Evolutionary conservation across 2,888 invertebrate genomes (phyloP).

Genomic region (Galeruca laticollis): DNA sequence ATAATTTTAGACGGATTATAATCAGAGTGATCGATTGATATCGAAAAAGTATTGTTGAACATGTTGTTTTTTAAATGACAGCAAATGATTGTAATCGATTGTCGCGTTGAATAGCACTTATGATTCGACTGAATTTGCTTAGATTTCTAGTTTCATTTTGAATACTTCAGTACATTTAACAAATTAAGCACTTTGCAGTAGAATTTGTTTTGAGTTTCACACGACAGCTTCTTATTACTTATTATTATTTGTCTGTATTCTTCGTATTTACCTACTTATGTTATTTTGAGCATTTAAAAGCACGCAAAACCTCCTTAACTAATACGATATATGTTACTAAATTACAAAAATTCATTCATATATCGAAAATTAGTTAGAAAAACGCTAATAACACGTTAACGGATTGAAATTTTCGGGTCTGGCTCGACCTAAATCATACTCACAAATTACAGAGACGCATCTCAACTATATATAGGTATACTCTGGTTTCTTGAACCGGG

Average conservation of each 20-base stretch:
- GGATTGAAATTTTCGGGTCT: constrained; percentile 23
- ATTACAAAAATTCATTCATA: constrained; percentile 6
- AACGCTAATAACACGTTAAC: constrained; percentile 7
- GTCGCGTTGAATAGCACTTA: too few species aligned
- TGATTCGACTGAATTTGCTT: too few species aligned
- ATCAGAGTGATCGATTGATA: too few species aligned
- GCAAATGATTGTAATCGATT: too few species aligned
- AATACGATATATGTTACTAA: background rate
- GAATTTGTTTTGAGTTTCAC: too few species aligned
- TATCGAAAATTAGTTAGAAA: constrained; percentile 8
- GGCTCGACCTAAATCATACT: constrained; percentile 31
- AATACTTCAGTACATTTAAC: too few species aligned
- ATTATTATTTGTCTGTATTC: background rate
- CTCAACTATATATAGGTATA: constrained; percentile 9
- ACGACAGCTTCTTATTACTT: too few species aligned
- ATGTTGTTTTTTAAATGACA: too few species aligned
- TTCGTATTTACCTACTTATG: background rate
- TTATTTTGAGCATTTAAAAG: background rate
- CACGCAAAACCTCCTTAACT: background rate
- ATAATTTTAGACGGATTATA: too few species aligned
- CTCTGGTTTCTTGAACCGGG: constrained; percentile 33
- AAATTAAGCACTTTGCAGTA: too few species aligned
- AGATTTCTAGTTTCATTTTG: too few species aligned
- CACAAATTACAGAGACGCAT: constrained; percentile 33
- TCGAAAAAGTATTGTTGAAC: too few species aligned